Evolutionary conservation across 2,888 invertebrate genomes (phyloP).

Genomic region (Drymonia ruficornis): DNA sequence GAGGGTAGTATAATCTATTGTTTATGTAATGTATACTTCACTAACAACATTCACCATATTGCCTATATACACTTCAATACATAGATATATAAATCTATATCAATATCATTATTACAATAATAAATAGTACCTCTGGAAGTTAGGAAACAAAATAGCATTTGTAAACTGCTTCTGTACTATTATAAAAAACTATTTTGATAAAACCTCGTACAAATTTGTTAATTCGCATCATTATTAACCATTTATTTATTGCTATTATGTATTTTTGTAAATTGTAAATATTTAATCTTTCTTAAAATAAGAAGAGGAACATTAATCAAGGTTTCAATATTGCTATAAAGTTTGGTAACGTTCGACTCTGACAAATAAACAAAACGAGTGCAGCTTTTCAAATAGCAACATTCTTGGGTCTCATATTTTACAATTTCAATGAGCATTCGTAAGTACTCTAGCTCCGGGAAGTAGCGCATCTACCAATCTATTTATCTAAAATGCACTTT

Average conservation of each 20-base stretch:
- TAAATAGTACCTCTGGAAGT: slow-evolving; percentile 87
- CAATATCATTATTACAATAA: slow-evolving; percentile 83
- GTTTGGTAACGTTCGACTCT: slow-evolving; percentile 80
- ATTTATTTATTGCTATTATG: slow-evolving; percentile 82
- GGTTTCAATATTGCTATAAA: slow-evolving; percentile 80
- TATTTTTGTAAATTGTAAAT: slow-evolving; percentile 83
- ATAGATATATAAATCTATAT: slow-evolving; percentile 87
- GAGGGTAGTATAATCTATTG: slow-evolving; percentile 69
- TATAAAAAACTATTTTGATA: slow-evolving; percentile 83
- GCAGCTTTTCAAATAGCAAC: slow-evolving; percentile 85
- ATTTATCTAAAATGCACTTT: slow-evolving; percentile 72
- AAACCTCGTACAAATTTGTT: slow-evolving; percentile 83
- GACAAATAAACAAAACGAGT: slow-evolving; percentile 70
- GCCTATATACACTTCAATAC: slow-evolving; percentile 81
- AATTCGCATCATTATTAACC: slow-evolving; percentile 74
- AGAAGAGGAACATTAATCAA: slow-evolving; percentile 85
- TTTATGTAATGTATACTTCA: slow-evolving; percentile 62
- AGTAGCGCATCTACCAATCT: slow-evolving; percentile 84
- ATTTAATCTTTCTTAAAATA: slow-evolving; percentile 84
- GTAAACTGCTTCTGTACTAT: slow-evolving; percentile 80
- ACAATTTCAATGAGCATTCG: slow-evolving; percentile 58
- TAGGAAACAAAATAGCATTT: slow-evolving; percentile 84
- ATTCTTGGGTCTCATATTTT: slow-evolving; percentile 54
- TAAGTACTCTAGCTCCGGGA: slow-evolving; percentile 75
- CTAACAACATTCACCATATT: slow-evolving; percentile 70